phyloP scores from a whole-genome alignment of 2,797 vertebrate genomes.

The Sebastes matsubarae region DNA sequence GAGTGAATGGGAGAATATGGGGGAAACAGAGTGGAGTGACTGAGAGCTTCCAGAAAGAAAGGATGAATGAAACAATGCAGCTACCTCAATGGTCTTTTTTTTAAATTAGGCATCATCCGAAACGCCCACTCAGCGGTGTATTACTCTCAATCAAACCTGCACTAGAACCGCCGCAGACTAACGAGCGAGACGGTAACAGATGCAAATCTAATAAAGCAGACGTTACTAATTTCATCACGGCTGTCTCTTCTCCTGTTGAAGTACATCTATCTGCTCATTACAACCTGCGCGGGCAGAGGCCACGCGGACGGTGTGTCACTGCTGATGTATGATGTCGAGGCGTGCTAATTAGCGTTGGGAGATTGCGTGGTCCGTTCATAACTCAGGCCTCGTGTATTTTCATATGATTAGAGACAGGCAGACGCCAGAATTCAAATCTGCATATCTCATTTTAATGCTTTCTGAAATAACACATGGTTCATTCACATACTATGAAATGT shows the following conservation, averaged over 20 bases:
- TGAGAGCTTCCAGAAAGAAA: slow-evolving; percentile 25
- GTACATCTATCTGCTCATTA: slow-evolving; percentile 62
- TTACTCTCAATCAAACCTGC: slow-evolving; percentile 35
- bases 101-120: slow-evolving; percentile 11
- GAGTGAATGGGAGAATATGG: slow-evolving; percentile 22
- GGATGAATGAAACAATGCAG: slow-evolving; percentile 37
- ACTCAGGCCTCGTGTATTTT: slow-evolving; percentile 22
- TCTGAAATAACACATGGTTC: not conserved
- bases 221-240: slow-evolving; percentile 57
- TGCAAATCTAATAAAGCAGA: slow-evolving; percentile 66
- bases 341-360: slow-evolving; percentile 39
- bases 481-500: not conserved
- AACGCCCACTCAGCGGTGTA: slow-evolving; percentile 11
- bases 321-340: slow-evolving; percentile 48
- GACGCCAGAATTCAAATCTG: slow-evolving; percentile 1
- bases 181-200: slow-evolving; percentile 48
- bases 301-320: slow-evolving; percentile 7
- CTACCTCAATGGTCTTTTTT: not conserved
- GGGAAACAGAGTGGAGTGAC: not conserved
- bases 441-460: not conserved
- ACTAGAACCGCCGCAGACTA: slow-evolving; percentile 19
- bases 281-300: slow-evolving; percentile 26
- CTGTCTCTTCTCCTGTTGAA: slow-evolving; percentile 33
- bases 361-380: slow-evolving; percentile 17
- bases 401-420: slow-evolving; percentile 27